phyloP scores from a whole-genome alignment of 2,113 vertebrate species.

The Nettapus auritus region DNA sequence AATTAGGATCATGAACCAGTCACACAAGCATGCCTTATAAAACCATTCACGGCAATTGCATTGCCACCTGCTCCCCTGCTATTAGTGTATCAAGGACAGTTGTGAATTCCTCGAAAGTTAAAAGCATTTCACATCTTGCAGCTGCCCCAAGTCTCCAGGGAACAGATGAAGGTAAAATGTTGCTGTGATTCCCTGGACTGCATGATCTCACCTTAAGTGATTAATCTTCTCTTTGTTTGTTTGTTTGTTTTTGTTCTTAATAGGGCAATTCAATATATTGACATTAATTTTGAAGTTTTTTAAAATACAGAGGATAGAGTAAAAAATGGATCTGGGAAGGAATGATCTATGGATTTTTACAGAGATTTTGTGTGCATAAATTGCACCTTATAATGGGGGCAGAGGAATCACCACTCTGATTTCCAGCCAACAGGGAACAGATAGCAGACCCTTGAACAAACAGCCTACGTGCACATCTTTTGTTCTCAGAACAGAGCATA shows the following conservation, averaged over 20 bases:
- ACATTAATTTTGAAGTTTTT: neutral
- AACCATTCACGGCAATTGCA: neutral
- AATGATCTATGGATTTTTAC: neutral
- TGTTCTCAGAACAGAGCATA: neutral
- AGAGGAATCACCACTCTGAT: rapidly evolving
- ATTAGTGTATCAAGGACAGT: conserved; percentile 29
- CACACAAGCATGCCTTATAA: neutral
- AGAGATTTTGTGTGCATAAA: neutral
- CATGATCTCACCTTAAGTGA: neutral
- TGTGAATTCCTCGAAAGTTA: conserved; percentile 22
- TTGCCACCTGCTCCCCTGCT: neutral
- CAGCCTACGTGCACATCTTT: neutral
- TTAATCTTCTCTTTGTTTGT: neutral
- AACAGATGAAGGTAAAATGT: neutral
- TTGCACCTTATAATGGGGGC: rapidly evolving
- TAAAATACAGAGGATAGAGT: neutral
- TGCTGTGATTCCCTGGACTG: neutral
- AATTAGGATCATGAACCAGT: conserved; percentile 41
- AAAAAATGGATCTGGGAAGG: neutral
- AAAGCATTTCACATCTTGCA: neutral
- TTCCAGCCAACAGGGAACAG: neutral
- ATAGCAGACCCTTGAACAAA: neutral
- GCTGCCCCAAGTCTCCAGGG: neutral
- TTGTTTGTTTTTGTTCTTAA: neutral
- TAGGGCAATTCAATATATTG: neutral